These are phyloP conservation scores for Apotomis betuletana DNA, from an alignment of 2,888 invertebrate genomes.

Conservation along the genomic window DNA sequence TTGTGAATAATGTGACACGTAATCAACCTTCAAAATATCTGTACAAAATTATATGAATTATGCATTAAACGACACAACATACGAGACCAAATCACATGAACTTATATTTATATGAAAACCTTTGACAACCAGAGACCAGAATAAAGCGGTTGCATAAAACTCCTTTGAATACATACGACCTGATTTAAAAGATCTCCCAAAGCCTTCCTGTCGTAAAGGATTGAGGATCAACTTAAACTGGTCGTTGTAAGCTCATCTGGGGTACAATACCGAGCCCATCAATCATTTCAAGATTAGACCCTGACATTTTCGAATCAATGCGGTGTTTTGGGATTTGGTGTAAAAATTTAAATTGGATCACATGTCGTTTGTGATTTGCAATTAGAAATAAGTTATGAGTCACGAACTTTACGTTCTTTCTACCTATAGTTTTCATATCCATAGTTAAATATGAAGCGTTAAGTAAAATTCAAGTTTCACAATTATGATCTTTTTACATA, in stretches of 20 bases:
- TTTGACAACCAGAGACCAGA: not conserved
- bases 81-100: slow-evolving; percentile 44
- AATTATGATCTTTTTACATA: not conserved
- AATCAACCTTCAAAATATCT: slow-evolving; percentile 58
- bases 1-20: slow-evolving; percentile 72
- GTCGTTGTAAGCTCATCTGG: slow-evolving; percentile 45
- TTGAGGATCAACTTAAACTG: slow-evolving; percentile 40
- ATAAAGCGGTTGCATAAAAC: slow-evolving; percentile 24
- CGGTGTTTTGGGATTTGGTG: slow-evolving; percentile 50
- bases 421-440: not conserved
- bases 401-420: not conserved
- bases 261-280: slow-evolving; percentile 54
- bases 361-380: slow-evolving; percentile 20
- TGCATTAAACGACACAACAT: slow-evolving; percentile 56
- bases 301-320: slow-evolving; percentile 56
- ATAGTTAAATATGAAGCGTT: not conserved
- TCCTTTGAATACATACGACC: slow-evolving; percentile 40
- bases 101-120: not conserved
- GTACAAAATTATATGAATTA: slow-evolving; percentile 68
- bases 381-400: not conserved
- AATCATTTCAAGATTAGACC: slow-evolving; percentile 63
- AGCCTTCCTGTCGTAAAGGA: slow-evolving; percentile 1
- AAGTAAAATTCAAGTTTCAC: not conserved
- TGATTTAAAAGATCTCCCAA: slow-evolving; percentile 28
- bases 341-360: slow-evolving; percentile 39